Evolutionary conservation across 2,113 vertebrate species (phyloP), one percentile per base, ranked within the genome.

Genomic region (Crotalus viridis): DNA sequence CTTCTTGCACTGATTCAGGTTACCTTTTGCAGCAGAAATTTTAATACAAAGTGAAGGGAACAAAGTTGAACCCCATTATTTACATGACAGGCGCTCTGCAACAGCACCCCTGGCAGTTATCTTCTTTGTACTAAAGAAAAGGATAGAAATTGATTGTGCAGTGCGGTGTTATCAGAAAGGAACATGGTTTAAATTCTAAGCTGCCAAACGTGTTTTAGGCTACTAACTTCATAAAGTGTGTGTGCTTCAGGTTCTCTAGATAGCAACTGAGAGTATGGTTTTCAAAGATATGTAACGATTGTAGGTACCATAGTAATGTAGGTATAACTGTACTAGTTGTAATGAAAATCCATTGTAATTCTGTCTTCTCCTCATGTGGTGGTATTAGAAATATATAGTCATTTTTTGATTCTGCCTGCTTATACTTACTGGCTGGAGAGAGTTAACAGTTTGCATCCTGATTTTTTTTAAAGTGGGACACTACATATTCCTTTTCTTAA

Each of bases 261-360:
- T 95, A 95, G 89, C 69, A 56, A 13, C 54, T 85, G 2, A 10
- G 43, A 93, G 85, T 81, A 17, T 81, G 15, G 17, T 39, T 88
- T 95, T 92, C 85, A 89, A 55, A 19, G 22, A 7, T 46, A 90
- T 57, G 33, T 89, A 81, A 87, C 94, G 92, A 26, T 55, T 91
- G 33, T 89, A 12, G 92, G 90, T 94, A 92, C 51, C 52, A 57
- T 87, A 9, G 39, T 93, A 28, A 57, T 87, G 57, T 48, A 91
- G 85, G n/a, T 56, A 93, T 96, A 93, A 89, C 91, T 91, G 51
- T 88, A 93, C 52, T 88, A 94, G 91, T 17, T 46, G 0, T 90
- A 33, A 91, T 91, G 81, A 81, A 95, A 96, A 94, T 94, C 74
- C 56, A 74, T 10, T 95, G 91, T 94, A 85, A 91, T 94, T 89